Percentiles rank a stretch among this genome's conserved stretches.
Evolutionary conservation across 2,888 invertebrate species (phyloP).

Genomic region (Hanleya hanleyi): DNA sequence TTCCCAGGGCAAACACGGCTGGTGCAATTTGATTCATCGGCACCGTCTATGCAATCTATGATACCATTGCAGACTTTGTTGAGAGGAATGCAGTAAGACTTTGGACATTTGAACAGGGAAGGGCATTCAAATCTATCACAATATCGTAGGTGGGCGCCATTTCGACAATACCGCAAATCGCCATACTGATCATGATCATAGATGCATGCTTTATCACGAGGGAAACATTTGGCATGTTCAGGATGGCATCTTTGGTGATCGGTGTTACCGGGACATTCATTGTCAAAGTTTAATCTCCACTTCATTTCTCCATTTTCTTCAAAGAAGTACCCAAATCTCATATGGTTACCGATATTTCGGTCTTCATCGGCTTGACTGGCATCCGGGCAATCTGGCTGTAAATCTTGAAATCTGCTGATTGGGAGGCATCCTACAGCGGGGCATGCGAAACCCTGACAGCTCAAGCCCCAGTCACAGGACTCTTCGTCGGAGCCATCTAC

Average conservation of each 20-base stretch:
- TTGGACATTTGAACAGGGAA: not conserved
- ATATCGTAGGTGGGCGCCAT: not conserved
- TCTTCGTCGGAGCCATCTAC: not conserved
- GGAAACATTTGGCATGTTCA: not conserved
- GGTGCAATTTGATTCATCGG: not conserved
- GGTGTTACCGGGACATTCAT: not conserved
- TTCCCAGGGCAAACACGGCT: not conserved
- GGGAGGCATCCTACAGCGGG: not conserved
- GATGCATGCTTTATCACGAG: not conserved
- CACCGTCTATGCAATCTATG: not conserved
- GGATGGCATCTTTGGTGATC: not conserved
- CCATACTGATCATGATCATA: not conserved
- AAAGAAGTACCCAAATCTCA: not conserved
- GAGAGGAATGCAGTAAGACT: constrained; percentile 6
- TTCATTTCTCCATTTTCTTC: too few species aligned
- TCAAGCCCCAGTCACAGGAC: not conserved
- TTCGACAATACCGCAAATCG: not conserved
- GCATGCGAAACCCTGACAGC: not conserved
- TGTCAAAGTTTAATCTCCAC: not conserved
- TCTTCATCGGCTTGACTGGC: not conserved
- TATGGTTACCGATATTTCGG: not conserved
- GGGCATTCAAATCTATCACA: not conserved
- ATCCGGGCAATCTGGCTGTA: not conserved
- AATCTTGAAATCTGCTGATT: not conserved
- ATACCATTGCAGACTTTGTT: not conserved